Evolutionary conservation across 1,140 invertebrate species (phyloP).

Genomic region (Papilio helenus): DNA sequence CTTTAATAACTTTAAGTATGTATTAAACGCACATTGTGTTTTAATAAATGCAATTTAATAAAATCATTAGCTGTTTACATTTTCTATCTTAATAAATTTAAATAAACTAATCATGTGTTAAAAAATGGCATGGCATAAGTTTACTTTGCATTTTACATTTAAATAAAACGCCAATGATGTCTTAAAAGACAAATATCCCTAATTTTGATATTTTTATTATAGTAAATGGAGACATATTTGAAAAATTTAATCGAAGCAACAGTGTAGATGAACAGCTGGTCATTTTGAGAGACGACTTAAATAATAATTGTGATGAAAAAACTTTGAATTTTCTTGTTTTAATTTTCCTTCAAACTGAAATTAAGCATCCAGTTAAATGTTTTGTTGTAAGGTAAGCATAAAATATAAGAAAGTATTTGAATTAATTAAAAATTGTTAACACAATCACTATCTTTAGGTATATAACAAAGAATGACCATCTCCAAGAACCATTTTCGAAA

Average conservation of each 20-base stretch:
- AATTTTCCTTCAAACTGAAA: constrained; percentile 59
- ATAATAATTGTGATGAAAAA: constrained; percentile 42
- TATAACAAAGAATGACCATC: constrained; percentile 54
- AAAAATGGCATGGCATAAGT: background rate
- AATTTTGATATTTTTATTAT: constrained; percentile 38
- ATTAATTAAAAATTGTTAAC: background rate
- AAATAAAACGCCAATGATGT: background rate
- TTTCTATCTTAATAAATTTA: background rate
- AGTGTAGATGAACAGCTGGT: constrained; percentile 58
- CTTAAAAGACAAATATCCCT: too few relatives aligned
- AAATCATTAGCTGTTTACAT: background rate
- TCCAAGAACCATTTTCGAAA: constrained; percentile 56
- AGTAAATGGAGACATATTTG: constrained; percentile 45
- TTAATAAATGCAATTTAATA: background rate
- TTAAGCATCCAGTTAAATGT: constrained; percentile 69
- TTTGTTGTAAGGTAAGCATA: constrained; percentile 62
- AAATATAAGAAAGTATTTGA: background rate
- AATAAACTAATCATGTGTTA: background rate
- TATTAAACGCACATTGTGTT: background rate
- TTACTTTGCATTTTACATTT: background rate
- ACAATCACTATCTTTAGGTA: constrained; percentile 49
- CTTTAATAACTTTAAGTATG: background rate
- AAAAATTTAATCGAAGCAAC: constrained; percentile 49
- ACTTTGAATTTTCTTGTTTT: constrained; percentile 56
- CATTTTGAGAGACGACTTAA: constrained; percentile 52